Percentiles rank a stretch among this genome's conserved stretches.
Evolutionary conservation across 2,888 invertebrate genomes (phyloP).

Genomic region (Trileptium ribeirensis): DNA sequence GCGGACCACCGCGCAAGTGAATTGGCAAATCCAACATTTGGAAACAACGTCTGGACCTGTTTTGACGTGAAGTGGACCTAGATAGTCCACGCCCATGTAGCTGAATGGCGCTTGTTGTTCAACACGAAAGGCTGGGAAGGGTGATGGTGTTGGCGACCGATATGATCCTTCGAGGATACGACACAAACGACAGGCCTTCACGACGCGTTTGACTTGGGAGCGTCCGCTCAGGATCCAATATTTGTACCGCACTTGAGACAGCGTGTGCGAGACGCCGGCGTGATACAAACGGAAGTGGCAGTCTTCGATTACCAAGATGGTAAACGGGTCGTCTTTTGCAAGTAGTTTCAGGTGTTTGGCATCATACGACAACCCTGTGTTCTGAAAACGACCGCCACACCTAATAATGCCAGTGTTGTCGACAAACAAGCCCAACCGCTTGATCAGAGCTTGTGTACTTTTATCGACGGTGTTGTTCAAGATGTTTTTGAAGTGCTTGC

Average conservation of each 20-base stretch:
- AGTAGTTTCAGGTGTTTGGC: constrained; percentile 2
- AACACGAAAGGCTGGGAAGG: background rate
- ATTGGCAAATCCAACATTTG: constrained; percentile 22
- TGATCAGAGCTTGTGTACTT: background rate
- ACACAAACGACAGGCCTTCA: background rate
- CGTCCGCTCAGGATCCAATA: constrained; percentile 15
- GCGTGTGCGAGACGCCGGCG: background rate
- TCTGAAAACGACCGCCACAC: constrained; percentile 7
- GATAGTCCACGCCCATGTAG: constrained; percentile 3
- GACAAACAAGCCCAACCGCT: background rate
- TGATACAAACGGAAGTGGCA: background rate
- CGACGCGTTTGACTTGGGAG: background rate
- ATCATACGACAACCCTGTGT: background rate
- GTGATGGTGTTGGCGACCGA: background rate
- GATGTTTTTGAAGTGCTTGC: too few relatives aligned
- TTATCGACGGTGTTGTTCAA: too few relatives aligned
- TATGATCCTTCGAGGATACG: background rate
- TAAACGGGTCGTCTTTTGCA: constrained; percentile 2
- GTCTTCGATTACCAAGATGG: background rate
- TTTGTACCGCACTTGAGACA: background rate
- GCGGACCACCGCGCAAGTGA: constrained; percentile 14
- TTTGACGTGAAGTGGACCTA: background rate
- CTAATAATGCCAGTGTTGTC: background rate
- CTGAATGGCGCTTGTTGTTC: background rate
- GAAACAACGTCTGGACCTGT: background rate